phyloP scores from a whole-genome alignment of 2,888 invertebrate species.

The Scaptodrosophila latifasciaeformis region DNA sequence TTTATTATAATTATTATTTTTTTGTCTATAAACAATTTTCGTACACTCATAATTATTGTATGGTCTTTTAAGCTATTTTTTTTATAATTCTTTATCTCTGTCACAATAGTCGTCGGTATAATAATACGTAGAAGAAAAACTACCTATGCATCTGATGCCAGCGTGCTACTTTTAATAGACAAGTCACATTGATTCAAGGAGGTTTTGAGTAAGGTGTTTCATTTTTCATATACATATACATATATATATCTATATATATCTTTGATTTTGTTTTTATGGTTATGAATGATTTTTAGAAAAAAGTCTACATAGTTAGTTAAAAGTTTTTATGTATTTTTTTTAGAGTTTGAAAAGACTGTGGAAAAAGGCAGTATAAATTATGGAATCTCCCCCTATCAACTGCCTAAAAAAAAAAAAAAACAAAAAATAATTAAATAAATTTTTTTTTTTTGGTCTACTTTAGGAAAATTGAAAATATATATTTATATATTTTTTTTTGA shows the following conservation, averaged over 20 bases:
- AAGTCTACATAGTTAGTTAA: too few species aligned
- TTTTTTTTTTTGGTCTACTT: background rate
- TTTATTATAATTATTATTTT: conserved; percentile 53
- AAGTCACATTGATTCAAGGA: conserved; percentile 69
- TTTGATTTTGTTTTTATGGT: conserved; percentile 20
- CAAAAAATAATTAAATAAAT: too few species aligned
- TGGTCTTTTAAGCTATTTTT: conserved; percentile 40
- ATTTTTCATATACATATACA: conserved; percentile 17
- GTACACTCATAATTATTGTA: conserved; percentile 9
- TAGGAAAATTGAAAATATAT: background rate
- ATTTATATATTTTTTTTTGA: conserved; percentile 33
- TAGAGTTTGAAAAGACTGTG: too few species aligned
- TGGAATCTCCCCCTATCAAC: too few species aligned
- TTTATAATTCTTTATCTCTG: conserved; percentile 27
- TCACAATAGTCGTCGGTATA: conserved; percentile 31
- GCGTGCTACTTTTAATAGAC: conserved; percentile 60
- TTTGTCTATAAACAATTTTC: too few species aligned
- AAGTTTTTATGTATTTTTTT: too few species aligned
- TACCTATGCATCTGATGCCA: conserved; percentile 57
- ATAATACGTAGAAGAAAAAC: conserved; percentile 47
- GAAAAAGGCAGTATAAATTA: conserved; percentile 50
- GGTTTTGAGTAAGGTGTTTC: too few species aligned
- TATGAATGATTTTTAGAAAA: too few species aligned
- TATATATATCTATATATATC: conserved; percentile 25
- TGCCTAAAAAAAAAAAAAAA: too few species aligned